Evolutionary conservation across 2,113 vertebrate genomes (phyloP).

Genomic region (Channa argus): DNA sequence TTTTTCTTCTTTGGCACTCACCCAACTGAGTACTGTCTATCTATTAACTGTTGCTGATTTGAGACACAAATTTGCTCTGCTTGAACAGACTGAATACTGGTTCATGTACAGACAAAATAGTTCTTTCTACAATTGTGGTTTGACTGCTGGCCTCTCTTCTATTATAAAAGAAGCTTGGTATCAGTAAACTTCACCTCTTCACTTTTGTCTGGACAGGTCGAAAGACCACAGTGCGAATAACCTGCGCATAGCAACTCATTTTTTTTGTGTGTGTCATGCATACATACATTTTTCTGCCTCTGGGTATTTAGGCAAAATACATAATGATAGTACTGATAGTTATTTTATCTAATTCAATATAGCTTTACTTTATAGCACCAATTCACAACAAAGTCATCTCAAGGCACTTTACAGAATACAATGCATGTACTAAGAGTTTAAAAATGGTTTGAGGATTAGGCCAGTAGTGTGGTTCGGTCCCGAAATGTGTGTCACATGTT

Average conservation of each 20-base stretch:
- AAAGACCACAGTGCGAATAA: neutral
- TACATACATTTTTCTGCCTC: too few species aligned
- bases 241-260: too few species aligned
- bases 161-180: neutral
- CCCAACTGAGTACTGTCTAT: too few species aligned
- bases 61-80: neutral
- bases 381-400: neutral
- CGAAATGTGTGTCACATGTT: conserved; percentile 36
- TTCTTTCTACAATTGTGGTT: neutral
- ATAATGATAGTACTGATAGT: too few species aligned
- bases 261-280: too few species aligned
- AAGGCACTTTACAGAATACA: neutral
- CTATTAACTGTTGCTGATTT: neutral
- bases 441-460: conserved; percentile 30
- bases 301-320: too few species aligned
- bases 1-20: too few species aligned
- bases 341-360: too few species aligned
- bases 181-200: neutral
- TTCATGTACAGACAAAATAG: neutral
- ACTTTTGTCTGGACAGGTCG: neutral
- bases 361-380: too few species aligned
- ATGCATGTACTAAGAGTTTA: neutral
- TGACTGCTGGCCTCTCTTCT: neutral
- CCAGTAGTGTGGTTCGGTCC: conserved; percentile 11
- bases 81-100: neutral